phyloP scores from a whole-genome alignment of 2,113 vertebrate genomes.

The Atherinomorus stipes region DNA sequence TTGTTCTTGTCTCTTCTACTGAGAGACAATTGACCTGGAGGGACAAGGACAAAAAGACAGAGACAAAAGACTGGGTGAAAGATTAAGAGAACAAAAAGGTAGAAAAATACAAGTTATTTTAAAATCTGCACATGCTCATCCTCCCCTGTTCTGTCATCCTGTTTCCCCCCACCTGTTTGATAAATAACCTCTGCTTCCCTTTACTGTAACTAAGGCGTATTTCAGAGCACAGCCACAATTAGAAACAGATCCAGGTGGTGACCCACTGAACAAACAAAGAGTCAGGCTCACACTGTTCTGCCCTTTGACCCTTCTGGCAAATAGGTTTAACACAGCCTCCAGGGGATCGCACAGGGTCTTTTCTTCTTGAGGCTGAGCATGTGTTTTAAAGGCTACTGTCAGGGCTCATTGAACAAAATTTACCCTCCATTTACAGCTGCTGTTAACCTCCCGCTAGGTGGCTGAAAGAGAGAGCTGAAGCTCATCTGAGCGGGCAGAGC shows the following conservation, averaged over 20 bases:
- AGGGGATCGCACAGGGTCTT: constrained; percentile 20
- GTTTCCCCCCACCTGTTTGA: constrained; percentile 43
- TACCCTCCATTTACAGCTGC: constrained; percentile 47
- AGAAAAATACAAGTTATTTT: neutral
- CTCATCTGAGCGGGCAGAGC: neutral
- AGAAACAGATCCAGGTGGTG: constrained; percentile 72
- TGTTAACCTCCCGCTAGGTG: constrained; percentile 33
- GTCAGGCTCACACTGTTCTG: constrained; percentile 21
- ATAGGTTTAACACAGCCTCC: constrained; percentile 47
- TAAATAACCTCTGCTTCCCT: constrained; percentile 38
- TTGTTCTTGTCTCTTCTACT: constrained; percentile 13
- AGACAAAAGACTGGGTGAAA: neutral
- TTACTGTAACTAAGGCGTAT: constrained; percentile 54
- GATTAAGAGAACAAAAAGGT: neutral
- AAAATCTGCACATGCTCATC: neutral
- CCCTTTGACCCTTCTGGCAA: constrained; percentile 59
- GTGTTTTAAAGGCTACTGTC: constrained; percentile 47
- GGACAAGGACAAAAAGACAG: neutral
- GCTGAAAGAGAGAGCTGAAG: constrained; percentile 10
- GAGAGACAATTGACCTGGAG: constrained; percentile 7
- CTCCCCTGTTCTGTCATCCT: constrained; percentile 19
- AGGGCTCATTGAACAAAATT: constrained; percentile 51
- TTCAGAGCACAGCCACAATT: constrained; percentile 48
- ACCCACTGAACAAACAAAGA: constrained; percentile 69
- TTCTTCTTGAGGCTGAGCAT: constrained; percentile 34